Evolutionary conservation across 2,888 invertebrate genomes (phyloP).

Genomic region (Hemaris fuciformis): DNA sequence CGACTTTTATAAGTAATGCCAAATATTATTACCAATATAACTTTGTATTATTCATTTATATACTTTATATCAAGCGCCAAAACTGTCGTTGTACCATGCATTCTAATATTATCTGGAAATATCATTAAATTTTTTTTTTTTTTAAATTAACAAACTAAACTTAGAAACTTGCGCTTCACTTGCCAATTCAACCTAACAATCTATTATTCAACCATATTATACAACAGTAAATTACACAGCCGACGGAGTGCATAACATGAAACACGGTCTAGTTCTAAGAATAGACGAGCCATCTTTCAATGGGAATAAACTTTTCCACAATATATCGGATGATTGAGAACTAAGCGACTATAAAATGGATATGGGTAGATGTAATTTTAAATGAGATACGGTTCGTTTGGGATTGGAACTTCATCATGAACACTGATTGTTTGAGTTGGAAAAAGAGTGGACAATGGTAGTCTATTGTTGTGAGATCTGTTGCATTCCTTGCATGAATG

Average conservation of each 20-base stretch:
- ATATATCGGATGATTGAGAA: slow-evolving; percentile 17
- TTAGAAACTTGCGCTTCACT: background rate
- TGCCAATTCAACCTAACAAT: no score
- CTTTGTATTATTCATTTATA: no score
- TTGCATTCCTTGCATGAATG: background rate
- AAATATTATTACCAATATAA: no score
- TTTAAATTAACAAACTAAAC: no score
- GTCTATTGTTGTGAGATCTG: background rate
- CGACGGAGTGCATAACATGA: background rate
- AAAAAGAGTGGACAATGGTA: background rate
- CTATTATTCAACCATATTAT: background rate
- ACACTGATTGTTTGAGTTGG: background rate
- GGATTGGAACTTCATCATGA: background rate
- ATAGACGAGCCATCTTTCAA: slow-evolving; percentile 1
- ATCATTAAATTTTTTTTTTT: no score
- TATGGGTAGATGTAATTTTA: slow-evolving; percentile 20
- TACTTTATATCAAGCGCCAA: no score
- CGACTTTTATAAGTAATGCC: no score
- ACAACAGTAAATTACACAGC: background rate
- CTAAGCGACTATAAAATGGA: slow-evolving; percentile 38
- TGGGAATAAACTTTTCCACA: background rate
- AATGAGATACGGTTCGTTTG: no score
- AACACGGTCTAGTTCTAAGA: background rate
- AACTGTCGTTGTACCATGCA: no score
- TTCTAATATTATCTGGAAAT: no score